phyloP scores from a whole-genome alignment of 2,113 vertebrate species.

The Poecile atricapillus region DNA sequence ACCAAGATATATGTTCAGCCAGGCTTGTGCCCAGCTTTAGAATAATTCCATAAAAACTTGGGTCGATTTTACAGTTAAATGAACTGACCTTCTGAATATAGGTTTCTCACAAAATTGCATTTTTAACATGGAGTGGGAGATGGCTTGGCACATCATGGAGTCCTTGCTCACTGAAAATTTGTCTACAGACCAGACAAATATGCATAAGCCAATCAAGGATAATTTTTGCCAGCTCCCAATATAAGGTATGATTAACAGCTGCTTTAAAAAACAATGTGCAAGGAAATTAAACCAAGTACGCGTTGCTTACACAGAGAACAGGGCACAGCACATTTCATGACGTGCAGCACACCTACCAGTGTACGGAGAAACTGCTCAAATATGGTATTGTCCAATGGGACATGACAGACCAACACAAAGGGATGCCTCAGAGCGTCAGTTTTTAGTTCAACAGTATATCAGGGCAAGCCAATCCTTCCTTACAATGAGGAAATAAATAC shows the following conservation, averaged over 20 bases:
- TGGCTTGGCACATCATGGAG: background rate
- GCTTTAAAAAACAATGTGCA: background rate
- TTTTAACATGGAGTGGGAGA: background rate
- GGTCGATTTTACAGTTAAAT: background rate
- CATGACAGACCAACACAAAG: background rate
- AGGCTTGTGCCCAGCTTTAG: background rate
- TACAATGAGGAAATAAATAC: background rate
- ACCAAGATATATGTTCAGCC: background rate
- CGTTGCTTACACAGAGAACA: background rate
- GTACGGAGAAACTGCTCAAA: background rate
- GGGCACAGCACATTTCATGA: rapidly evolving
- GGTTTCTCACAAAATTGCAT: background rate
- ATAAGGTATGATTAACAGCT: background rate
- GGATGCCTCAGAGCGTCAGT: background rate
- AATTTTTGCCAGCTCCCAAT: background rate
- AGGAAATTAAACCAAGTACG: background rate
- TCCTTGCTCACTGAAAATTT: background rate
- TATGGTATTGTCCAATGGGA: rapidly evolving
- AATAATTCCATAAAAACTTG: background rate
- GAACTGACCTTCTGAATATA: background rate
- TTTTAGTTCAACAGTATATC: background rate
- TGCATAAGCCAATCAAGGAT: background rate
- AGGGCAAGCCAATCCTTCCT: background rate
- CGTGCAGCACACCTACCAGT: rapidly evolving
- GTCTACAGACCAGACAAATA: background rate